Conservation (phyloP, 1,140 invertebrate species). For the Aphelenchoides fujianensis region DNA sequence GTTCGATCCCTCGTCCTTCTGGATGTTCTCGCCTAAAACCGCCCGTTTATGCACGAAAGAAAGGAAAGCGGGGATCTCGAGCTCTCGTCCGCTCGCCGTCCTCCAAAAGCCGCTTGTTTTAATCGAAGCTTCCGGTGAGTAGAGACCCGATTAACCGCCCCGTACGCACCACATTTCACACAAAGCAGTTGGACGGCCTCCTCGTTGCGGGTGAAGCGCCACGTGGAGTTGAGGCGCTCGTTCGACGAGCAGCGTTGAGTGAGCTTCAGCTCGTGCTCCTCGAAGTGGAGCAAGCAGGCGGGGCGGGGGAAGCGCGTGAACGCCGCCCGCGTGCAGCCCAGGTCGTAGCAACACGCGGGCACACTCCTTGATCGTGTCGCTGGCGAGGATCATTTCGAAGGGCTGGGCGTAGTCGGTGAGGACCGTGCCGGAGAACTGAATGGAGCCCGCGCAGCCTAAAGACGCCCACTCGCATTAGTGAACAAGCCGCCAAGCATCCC, state of each 20-base stretch:
- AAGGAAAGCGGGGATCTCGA: no score
- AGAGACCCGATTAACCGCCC: constrained; percentile 12
- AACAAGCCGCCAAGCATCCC: constrained; percentile 8
- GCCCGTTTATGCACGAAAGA: no score
- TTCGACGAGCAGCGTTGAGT: constrained; percentile 22
- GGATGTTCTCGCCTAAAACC: constrained; percentile 23
- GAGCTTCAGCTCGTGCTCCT: constrained; percentile 20
- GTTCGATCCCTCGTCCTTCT: constrained; percentile 2
- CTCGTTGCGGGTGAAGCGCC: constrained; percentile 53
- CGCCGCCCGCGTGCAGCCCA: constrained; percentile 52
- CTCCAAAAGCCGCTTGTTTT: no score
- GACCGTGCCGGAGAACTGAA: constrained; percentile 46
- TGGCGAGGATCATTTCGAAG: constrained; percentile 53
- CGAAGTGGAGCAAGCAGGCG: constrained; percentile 56
- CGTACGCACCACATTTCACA: constrained; percentile 42
- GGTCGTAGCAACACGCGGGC: constrained; percentile 50
- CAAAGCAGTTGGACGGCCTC: constrained; percentile 56
- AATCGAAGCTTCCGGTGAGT: not conserved
- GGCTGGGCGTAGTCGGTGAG: constrained; percentile 52
- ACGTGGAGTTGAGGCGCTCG: constrained; percentile 22
- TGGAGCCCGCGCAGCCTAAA: constrained; percentile 47
- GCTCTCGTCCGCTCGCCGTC: no score
- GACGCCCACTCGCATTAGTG: constrained; percentile 23
- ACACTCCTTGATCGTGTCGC: constrained; percentile 53
- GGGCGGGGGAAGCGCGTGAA: constrained; percentile 61